Conservation (phyloP, 2,888 invertebrate species). For the Amblyjoppa proteus region DNA sequence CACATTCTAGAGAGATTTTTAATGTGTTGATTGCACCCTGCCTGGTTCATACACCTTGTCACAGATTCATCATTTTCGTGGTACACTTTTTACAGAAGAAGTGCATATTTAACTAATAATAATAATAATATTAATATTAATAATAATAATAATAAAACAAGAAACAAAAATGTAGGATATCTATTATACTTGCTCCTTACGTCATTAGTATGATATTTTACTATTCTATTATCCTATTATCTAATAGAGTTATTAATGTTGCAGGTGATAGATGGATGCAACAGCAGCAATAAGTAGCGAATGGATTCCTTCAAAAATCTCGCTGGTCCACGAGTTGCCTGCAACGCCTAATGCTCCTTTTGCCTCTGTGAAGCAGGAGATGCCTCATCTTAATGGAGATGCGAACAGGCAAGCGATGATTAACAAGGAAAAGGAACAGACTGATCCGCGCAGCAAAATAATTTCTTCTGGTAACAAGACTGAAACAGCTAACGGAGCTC, state of each 20-base stretch:
- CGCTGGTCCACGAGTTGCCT: constrained; percentile 5
- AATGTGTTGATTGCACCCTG: too few species aligned
- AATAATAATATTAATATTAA: too few species aligned
- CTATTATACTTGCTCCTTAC: neutral
- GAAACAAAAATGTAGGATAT: neutral
- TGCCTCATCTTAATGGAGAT: neutral
- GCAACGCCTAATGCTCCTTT: constrained; percentile 25
- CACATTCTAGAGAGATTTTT: too few species aligned
- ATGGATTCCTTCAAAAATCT: constrained; percentile 50
- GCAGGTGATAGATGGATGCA: constrained; percentile 30
- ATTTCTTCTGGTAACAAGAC: neutral
- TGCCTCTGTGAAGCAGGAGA: constrained; percentile 33
- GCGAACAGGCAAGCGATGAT: neutral
- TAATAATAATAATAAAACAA: too few species aligned
- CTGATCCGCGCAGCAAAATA: neutral
- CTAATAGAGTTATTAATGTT: neutral
- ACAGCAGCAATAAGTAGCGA: constrained; percentile 7
- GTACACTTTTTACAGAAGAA: too few species aligned
- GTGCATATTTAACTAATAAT: too few species aligned
- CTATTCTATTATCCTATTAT: neutral
- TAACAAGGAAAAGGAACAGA: neutral
- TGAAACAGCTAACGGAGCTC: neutral
- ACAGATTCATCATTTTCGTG: too few species aligned
- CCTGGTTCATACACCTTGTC: too few species aligned
- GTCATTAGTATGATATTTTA: neutral